Conservation (phyloP, 2,113 vertebrate genomes). For the Platysteira castanea region DNA sequence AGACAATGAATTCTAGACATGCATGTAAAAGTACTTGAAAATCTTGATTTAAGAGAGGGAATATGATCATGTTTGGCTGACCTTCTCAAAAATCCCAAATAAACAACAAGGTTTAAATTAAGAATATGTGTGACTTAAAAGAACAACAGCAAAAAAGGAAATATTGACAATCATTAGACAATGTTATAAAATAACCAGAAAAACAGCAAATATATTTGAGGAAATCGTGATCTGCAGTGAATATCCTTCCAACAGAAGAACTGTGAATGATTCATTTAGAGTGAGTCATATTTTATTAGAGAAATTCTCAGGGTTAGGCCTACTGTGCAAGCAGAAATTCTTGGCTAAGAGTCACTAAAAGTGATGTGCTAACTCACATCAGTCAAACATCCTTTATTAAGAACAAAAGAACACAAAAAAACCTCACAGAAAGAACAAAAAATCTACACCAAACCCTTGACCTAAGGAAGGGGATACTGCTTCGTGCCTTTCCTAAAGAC, state of each 20-base stretch:
- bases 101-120: not conserved
- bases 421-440: not conserved
- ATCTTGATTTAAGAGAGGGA: not conserved
- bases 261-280: conserved; percentile 32
- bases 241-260: not conserved
- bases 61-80: not conserved
- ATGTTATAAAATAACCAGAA: not conserved
- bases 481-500: not conserved
- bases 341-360: not conserved
- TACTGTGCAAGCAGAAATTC: not conserved
- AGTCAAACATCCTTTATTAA: not conserved
- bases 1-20: not conserved
- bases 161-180: not conserved
- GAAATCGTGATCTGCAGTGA: not conserved
- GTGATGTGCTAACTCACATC: not conserved
- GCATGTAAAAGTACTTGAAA: not conserved
- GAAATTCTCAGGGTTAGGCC: conserved; percentile 30
- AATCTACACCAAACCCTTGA: not conserved
- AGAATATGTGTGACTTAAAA: not conserved
- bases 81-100: not conserved
- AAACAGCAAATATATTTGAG: not conserved
- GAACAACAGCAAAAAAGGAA: not conserved
- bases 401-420: not conserved
- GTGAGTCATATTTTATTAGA: conserved; percentile 40
- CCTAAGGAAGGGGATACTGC: not conserved